A percentile compares a stretch with the other conserved stretches of the same genome.
phyloP scores from a whole-genome alignment of 2,113 vertebrate species.

The Podocnemis expansa region DNA sequence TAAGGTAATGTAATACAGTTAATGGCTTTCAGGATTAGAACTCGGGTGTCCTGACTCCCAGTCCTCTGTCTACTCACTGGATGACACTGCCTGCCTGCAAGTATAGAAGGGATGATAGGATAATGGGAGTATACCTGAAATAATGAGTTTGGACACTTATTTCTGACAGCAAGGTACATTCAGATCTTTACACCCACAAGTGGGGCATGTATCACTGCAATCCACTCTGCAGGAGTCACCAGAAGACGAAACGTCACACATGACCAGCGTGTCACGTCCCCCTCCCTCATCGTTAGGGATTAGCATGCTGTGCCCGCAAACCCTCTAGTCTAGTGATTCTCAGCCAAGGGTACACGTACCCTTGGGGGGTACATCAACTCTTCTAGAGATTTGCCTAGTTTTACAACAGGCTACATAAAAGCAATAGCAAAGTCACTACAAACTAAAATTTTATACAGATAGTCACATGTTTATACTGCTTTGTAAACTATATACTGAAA shows the following conservation, averaged over 20 bases:
- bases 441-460: too few species aligned
- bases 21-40: background rate
- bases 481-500: too few species aligned
- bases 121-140: background rate
- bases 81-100: background rate
- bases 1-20: background rate
- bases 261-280: background rate
- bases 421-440: too few species aligned
- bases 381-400: too few species aligned
- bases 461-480: too few species aligned
- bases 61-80: accelerated
- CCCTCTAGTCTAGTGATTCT: background rate
- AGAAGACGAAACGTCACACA: background rate
- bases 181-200: accelerated
- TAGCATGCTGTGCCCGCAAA: background rate
- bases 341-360: too few species aligned
- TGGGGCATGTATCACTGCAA: background rate
- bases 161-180: background rate
- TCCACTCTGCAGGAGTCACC: background rate
- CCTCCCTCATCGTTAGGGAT: accelerated
- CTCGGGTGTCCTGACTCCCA: background rate
- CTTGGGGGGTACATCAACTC: too few species aligned
- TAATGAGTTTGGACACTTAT: background rate
- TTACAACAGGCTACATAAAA: too few species aligned
- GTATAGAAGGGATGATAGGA: accelerated